These are phyloP conservation scores for Peromyscus aztecus DNA, from an alignment of 2,797 vertebrate species.

Conservation along the genomic window DNA sequence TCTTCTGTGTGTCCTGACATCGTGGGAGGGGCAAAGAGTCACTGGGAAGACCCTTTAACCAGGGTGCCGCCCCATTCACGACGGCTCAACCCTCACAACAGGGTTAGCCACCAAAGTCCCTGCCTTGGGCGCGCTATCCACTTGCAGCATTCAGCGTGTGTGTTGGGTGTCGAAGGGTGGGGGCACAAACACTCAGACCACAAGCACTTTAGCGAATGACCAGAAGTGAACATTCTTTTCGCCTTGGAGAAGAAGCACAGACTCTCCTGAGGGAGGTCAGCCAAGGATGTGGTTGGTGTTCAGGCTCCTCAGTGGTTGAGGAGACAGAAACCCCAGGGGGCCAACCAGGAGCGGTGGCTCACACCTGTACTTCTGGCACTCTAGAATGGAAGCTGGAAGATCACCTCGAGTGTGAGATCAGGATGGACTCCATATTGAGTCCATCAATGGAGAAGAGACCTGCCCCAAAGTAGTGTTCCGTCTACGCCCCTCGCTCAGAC, in stretches of 20 bases:
- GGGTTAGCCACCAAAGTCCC: too few species aligned
- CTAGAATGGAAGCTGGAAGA: not conserved
- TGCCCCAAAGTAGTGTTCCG: not conserved
- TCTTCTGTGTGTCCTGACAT: not conserved
- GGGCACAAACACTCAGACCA: not conserved
- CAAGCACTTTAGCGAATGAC: not conserved
- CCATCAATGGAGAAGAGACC: not conserved
- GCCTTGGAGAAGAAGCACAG: not conserved
- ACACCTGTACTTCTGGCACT: not conserved
- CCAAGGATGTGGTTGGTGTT: not conserved
- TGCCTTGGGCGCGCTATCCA: too few species aligned
- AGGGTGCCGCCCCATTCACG: not conserved
- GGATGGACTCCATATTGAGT: not conserved
- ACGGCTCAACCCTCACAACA: not conserved
- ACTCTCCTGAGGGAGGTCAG: not conserved
- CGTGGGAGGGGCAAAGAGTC: not conserved
- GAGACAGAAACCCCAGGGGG: not conserved
- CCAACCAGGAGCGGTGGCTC: not conserved
- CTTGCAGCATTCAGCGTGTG: not conserved
- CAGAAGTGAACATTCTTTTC: not conserved
- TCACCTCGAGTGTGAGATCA: not conserved
- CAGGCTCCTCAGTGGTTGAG: not conserved
- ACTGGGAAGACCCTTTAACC: not conserved
- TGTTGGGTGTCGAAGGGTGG: not conserved
- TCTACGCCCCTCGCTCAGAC: not conserved